phyloP scores from a whole-genome alignment of 2,888 invertebrate species.

The Caenorhabditis afra region DNA sequence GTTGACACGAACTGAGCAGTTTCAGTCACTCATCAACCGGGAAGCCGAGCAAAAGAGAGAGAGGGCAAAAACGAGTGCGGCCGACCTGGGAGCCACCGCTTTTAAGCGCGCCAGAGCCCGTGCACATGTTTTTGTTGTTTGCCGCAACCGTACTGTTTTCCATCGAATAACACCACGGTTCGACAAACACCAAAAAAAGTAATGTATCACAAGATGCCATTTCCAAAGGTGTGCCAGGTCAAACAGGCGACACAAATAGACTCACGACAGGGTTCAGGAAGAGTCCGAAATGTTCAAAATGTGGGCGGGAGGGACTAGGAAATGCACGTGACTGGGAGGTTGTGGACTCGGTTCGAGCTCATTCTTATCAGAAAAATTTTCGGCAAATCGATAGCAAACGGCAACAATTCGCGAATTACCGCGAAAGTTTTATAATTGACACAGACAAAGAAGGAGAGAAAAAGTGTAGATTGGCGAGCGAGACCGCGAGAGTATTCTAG shows the following conservation, averaged over 20 bases:
- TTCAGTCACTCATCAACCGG: neutral
- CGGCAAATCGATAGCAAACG: too few species aligned
- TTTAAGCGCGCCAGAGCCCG: slow-evolving; percentile 1
- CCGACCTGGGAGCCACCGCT: slow-evolving; percentile 13
- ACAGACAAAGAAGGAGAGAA: too few species aligned
- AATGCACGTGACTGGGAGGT: too few species aligned
- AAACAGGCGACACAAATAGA: slow-evolving; percentile 21
- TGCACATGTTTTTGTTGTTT: slow-evolving; percentile 18
- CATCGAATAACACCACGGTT: slow-evolving; percentile 11
- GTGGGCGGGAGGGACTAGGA: neutral
- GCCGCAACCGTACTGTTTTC: slow-evolving; percentile 23
- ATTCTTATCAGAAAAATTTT: too few species aligned
- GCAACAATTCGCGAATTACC: too few species aligned
- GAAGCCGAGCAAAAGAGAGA: neutral
- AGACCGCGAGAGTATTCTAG: too few species aligned
- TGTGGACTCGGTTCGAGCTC: too few species aligned
- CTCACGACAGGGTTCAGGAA: neutral
- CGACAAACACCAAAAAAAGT: slow-evolving; percentile 3
- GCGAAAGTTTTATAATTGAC: too few species aligned
- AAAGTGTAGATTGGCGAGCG: too few species aligned
- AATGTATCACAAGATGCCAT: slow-evolving; percentile 2
- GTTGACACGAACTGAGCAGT: slow-evolving; percentile 11
- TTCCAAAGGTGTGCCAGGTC: slow-evolving; percentile 36
- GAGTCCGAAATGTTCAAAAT: neutral
- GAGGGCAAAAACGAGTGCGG: slow-evolving; percentile 17